Base-by-base conservation (phyloP, 2,888 invertebrate species). In the Nymphalis polychloros region DNA sequence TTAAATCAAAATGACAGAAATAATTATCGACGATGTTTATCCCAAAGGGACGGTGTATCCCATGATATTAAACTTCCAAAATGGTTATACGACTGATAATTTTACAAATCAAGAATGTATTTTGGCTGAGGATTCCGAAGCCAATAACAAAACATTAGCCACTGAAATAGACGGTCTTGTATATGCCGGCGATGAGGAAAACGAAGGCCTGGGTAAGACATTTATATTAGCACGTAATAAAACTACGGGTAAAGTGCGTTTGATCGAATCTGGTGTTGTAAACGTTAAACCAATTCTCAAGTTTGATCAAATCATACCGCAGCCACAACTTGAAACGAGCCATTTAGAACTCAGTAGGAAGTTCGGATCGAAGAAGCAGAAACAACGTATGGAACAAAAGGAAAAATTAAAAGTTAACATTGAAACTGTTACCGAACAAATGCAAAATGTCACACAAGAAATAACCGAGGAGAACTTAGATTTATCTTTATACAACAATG, bases 361-460 rank as follows among this genome's bases (percentile, higher is more conserved):
- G 73, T 95, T 95, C 77, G 95, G 95, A 2, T 95, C 95, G 0
- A 95, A 95, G 73, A 94, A 90, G 77, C 87, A 88, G 0, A 95
- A 94, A 78, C 83, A 94, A 73, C 83, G 84, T 60, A 93, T 94
- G 69, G 95, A 95, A 74, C 94, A 94, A n/a, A 82, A 80, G 0
- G 94, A 95, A 77, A 93, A 92, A 78, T 79, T 95, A 62, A 93
- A 94, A 78, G 84, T 94, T 0, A 93, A 95, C 71, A 87, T 94
- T 0, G 88, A 94, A 19, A 90, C 93, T 0, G 93, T 94, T 0
- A 93, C 93, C 0, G 93, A 94, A 47, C 93, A 94, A 69, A 87
- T 95, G 80, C 92, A 94, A 72, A 86, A 93, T 72, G 92, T 93
- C 0, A 94, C 94, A 0, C 84, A 84, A 5, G 85, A 81, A 16